These are phyloP conservation scores for Eleginops maclovinus DNA, from an alignment of 2,113 vertebrate genomes.

Conservation along the genomic window DNA sequence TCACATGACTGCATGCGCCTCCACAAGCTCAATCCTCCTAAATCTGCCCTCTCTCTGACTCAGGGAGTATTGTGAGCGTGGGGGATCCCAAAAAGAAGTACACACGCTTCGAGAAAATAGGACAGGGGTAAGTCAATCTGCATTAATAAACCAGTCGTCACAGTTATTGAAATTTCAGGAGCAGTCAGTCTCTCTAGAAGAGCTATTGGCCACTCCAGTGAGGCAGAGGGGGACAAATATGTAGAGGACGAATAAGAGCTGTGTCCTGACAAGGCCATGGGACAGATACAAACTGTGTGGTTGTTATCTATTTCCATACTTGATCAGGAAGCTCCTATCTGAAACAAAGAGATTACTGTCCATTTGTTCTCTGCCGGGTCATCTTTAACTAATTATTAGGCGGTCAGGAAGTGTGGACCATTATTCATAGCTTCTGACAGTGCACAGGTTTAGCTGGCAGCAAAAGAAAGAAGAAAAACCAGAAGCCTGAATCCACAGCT, in stretches of 20 bases:
- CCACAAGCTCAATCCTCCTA: slow-evolving; percentile 23
- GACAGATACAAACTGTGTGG: slow-evolving; percentile 22
- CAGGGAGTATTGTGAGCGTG: slow-evolving; percentile 98
- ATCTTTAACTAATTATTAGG: slow-evolving; percentile 29
- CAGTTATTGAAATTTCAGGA: slow-evolving; percentile 44
- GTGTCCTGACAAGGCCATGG: slow-evolving; percentile 53
- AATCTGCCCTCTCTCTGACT: slow-evolving; percentile 59
- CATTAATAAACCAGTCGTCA: background rate
- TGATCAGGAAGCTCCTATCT: slow-evolving; percentile 45
- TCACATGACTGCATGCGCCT: background rate
- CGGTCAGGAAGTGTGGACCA: slow-evolving; percentile 29
- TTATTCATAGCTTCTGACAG: slow-evolving; percentile 46
- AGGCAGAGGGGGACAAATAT: slow-evolving; percentile 42
- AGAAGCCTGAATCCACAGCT: slow-evolving; percentile 21
- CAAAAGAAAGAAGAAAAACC: slow-evolving; percentile 19
- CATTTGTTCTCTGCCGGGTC: slow-evolving; percentile 38
- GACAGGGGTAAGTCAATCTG: slow-evolving; percentile 92
- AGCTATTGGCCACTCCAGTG: slow-evolving; percentile 31
- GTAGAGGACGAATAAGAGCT: slow-evolving; percentile 67
- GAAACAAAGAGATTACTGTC: slow-evolving; percentile 17
- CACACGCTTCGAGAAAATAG: slow-evolving; percentile 98
- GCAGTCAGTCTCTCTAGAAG: slow-evolving; percentile 38
- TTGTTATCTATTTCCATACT: slow-evolving; percentile 50
- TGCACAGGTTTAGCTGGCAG: slow-evolving; percentile 45
- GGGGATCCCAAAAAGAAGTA: slow-evolving; percentile 99